phyloP scores from a whole-genome alignment of 2,797 vertebrate genomes.

The Lepilemur ruficaudatus region DNA sequence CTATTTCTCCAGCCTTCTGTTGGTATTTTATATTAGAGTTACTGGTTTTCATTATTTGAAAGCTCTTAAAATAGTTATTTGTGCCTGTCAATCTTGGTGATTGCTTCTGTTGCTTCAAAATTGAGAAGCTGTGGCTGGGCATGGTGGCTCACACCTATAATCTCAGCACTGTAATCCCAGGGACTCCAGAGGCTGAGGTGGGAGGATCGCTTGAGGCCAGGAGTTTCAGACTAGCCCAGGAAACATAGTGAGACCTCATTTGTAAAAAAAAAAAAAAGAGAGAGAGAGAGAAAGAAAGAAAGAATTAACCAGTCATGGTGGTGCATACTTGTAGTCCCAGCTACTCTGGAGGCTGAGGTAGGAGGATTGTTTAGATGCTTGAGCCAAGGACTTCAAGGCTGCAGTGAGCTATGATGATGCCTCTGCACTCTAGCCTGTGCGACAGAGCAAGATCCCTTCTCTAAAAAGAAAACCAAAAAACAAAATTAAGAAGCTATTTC shows the following conservation, averaged over 20 bases:
- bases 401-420: no score
- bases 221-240: no score
- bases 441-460: no score
- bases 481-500: slow-evolving; percentile 12
- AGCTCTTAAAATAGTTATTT: background rate
- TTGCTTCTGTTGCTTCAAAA: slow-evolving; percentile 31
- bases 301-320: no score
- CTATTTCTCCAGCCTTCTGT: background rate
- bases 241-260: no score
- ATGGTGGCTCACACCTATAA: background rate
- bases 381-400: no score
- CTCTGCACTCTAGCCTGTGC: no score
- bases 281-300: no score
- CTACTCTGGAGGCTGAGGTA: background rate
- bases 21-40: background rate
- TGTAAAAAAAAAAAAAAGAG: no score
- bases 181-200: background rate
- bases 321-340: background rate
- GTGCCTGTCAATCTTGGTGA: background rate
- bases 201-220: background rate
- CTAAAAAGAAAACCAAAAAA: no score
- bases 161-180: background rate
- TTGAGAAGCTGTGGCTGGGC: background rate
- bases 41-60: slow-evolving; percentile 30
- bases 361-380: no score